Base-by-base conservation (phyloP, 2,888 invertebrate species). In the Cephalotes varians region DNA sequence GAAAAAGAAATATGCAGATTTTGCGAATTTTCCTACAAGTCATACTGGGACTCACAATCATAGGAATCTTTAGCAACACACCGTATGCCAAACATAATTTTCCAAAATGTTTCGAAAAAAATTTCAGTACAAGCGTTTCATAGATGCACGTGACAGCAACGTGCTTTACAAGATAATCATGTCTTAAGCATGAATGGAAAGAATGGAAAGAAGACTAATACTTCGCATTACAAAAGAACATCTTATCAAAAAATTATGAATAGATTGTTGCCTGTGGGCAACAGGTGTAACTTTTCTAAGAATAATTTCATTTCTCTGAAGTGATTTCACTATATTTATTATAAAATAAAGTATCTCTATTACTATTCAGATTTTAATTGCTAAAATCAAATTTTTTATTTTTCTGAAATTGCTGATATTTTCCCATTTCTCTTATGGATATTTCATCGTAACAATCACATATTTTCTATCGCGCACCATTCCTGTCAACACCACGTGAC, bases 21-120 rank as follows among this genome's bases (percentile, higher is more conserved):
- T 69, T 44, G 77, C 37, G n/a, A 51, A 7, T 18, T 77, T 77
- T 69, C 56, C 77, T 31, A 44, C 18, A 12, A 56, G 40, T 37
- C 10, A 25, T 3, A 31, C 6, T 10, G 18, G 4, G 21, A 37
- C 40, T 47, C 21, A 28, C 9, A 76, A 85, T 76, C 74, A 10
- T 73, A 58, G 76, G 82, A 58, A 76, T 31, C 3, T 18, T 21
- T 9, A 37, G 9, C 12, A 15, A 15, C 9, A 10, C 2, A 21
- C 2, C 34, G 0, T 44, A 12, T 40, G 10, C 2, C 5, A 4
- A 40, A 9, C 10, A 44, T 9, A 10, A n/a, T 9, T 44, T 10
- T 25, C 4, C 10, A 5, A 37, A 10, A 40, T 37, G 5, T 54
- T 58, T 47, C 25, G 2, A 9, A 1, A 47, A 47, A 3, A 18